These are phyloP conservation scores for Diarsia mendica DNA, from an alignment of 2,888 invertebrate species.

Conservation along the genomic window DNA sequence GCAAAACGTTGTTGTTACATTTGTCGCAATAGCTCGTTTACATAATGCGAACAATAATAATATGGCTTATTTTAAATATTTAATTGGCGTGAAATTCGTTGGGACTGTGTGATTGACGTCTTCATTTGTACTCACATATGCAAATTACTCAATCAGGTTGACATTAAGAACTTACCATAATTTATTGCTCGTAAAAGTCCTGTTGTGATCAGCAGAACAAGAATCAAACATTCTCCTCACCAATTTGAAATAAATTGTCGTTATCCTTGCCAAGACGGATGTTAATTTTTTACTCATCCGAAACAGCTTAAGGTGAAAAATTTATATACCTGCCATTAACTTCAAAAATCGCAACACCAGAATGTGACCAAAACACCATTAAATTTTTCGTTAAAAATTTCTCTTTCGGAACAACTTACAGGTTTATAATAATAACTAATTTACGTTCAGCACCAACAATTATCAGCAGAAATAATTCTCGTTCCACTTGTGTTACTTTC, in stretches of 20 bases:
- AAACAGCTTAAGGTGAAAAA: not conserved
- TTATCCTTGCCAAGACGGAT: not conserved
- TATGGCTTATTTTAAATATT: slow-evolving; percentile 11
- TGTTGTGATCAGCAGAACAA: slow-evolving; percentile 13
- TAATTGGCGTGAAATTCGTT: not conserved
- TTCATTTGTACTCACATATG: slow-evolving; percentile 13
- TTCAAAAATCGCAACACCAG: slow-evolving; percentile 7
- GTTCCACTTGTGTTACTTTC: slow-evolving; percentile 86
- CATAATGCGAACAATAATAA: slow-evolving; percentile 26
- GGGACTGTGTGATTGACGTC: slow-evolving; percentile 4
- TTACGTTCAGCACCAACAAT: slow-evolving; percentile 79
- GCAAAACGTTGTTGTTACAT: slow-evolving; percentile 27
- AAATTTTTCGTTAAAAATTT: slow-evolving; percentile 21
- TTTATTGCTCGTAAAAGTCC: not conserved
- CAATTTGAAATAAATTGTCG: not conserved
- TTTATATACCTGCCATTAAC: not conserved
- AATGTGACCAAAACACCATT: not conserved
- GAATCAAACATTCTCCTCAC: not conserved
- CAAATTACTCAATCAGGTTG: not conserved
- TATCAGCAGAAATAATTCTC: slow-evolving; percentile 81
- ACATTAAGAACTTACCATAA: not conserved
- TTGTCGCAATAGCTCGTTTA: slow-evolving; percentile 19
- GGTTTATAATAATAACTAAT: slow-evolving; percentile 69
- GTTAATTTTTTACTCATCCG: not conserved
- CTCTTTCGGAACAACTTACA: slow-evolving; percentile 51